Evolutionary conservation across 2,113 vertebrate species (phyloP).

Genomic region (Apteryx owenii): DNA sequence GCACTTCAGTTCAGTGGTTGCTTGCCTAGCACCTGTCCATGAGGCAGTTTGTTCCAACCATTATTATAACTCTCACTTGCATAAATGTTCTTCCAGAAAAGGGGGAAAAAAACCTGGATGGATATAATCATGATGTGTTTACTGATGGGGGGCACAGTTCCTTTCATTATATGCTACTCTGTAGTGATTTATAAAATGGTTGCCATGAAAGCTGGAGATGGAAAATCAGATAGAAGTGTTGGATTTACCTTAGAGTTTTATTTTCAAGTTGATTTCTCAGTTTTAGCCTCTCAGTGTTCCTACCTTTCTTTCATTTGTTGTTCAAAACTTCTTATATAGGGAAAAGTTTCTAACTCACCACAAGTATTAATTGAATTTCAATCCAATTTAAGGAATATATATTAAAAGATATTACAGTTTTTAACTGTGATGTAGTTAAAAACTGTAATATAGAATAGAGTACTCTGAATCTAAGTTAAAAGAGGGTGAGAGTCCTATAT

Average conservation of each 20-base stretch:
- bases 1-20: neutral
- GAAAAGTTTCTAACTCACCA: neutral
- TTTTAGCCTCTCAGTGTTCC: neutral
- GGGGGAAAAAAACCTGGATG: neutral
- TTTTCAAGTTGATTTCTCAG: neutral
- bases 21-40: constrained; percentile 44
- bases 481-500: neutral
- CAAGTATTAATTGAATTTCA: neutral
- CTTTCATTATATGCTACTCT: neutral
- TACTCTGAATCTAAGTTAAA: neutral
- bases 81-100: constrained; percentile 13
- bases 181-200: neutral
- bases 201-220: neutral
- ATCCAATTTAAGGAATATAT: neutral
- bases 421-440: neutral
- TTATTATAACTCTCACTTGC: neutral
- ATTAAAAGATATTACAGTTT: neutral
- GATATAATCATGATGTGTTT: neutral
- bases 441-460: neutral
- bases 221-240: neutral
- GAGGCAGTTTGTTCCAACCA: constrained; percentile 33
- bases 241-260: neutral
- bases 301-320: neutral
- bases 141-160: neutral
- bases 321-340: neutral